Base-by-base conservation (phyloP, 2,888 invertebrate genomes). In the Siphlonurus alternatus region DNA sequence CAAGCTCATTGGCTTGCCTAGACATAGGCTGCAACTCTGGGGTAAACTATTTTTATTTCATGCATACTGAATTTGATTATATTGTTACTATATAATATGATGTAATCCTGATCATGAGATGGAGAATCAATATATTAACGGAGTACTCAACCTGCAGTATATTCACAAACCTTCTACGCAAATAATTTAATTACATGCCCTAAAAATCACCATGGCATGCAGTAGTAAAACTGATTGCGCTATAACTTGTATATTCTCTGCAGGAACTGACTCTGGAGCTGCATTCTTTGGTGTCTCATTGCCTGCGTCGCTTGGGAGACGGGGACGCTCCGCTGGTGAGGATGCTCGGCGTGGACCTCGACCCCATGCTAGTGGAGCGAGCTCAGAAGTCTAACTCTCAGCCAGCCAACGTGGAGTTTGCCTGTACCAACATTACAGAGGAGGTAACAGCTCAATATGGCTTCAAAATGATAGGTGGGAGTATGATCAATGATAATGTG, bases 21-120 rank as follows among this genome's bases (percentile, higher is more conserved):
- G 87, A 89, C 73, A 76, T 89, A 69, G 89, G 89, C 61, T 92
- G 91, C 73, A 92, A 92, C 75, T 79, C 86, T 64, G 92, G 92
- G 69, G 84, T 83, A 76, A 76, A 76, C 70, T 65, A n/a, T n/a
- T 66, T 65, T 18, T 60, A 56, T 22, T 54, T 61, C 63, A 24
- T 63, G 64, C 25, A 61, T 61, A 24, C 60, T 56, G 25, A 1
- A 53, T 15, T 60, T 65, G 22, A 63, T 22, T 64, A 56, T 61
- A 23, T 38, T 61, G n/a, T 59, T 62, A 64, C 38, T 59, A 59
- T 62, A 59, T 63, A 63, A 62, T 61, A 60, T 65, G n/a, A n/a
- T n/a, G n/a, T n/a, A n/a, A n/a, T n/a, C n/a, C n/a, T n/a, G n/a
- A n/a, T n/a, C n/a, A n/a, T n/a, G n/a, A n/a, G n/a, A n/a, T n/a